Evolutionary conservation across 2,113 vertebrate species (phyloP), one percentile per base, ranked within the genome.

Genomic region (Oxygymnocypris stewartii): DNA sequence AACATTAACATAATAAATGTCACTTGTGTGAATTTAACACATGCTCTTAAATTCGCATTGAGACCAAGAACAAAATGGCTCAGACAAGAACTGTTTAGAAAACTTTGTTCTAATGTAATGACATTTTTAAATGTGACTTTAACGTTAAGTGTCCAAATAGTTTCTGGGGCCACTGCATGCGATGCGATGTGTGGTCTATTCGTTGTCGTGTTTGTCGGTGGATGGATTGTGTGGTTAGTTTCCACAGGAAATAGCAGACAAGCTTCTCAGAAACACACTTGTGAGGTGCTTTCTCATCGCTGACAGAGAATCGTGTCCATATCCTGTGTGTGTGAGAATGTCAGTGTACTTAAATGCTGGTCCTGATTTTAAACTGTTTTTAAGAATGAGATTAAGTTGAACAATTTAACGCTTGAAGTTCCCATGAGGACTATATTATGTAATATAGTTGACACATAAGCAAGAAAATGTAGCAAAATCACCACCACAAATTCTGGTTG

Each of bases 181-280:
- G 20, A 71, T n/a, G 44, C 11, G 23, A 25, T 7, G 44, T n/a
- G 75, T 28, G 23, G 25, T 23, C 51, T 54, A 18, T 40, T 86
- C 13, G 71, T 54, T 20, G 59, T 35, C 4, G 40, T 79, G 47
- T 84, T 42, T 73, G 65, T 84, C 82, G 74, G 82, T 84, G 67
- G 82, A 82, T 31, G 47, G 63, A 84, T 84, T 57, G 82, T 87
- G 86, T 54, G 79, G 71, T 82, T 84, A 76, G 86, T 84, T 87
- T 87, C 86, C 86, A 87, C 86, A 83, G 86, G 86, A 87, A 87
- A 77, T 82, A 25, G 71, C 85, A 87, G 57, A 87, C 42, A 87
- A 87, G 79, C 69, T 82, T 87, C 80, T 78, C 80, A 84, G 86
- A 87, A 87, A 83, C 35, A 16, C 61, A 51, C 61, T 59, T 85